Evolutionary conservation across 2,888 invertebrate genomes (phyloP), one percentile per base, ranked within the genome.

Genomic region (Andrena bucephala): DNA sequence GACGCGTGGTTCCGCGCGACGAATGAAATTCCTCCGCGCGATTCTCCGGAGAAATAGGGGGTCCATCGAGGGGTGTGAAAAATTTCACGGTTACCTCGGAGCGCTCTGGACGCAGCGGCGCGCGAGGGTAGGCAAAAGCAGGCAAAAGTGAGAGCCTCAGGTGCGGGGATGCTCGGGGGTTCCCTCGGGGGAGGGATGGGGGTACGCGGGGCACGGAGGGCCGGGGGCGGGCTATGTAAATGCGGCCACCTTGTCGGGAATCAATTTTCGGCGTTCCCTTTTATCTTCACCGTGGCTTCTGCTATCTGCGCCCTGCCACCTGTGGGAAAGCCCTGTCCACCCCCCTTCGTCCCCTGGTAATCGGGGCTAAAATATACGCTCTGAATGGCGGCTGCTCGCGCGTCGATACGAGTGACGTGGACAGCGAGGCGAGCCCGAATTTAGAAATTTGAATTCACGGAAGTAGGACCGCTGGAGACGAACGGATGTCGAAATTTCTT

Each of bases 221-320:
- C 10, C 16, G 69, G 52, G n/a, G 63, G 84, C 66, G 84, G 85
- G 81, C 89, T 87, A 89, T 87, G 90, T 85, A 89, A 90, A 90
- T 90, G 87, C 88, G 85, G 87, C 85, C 87, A 87, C 88, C 88
- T 90, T 87, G 86, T 89, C 86, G 90, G 89, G 89, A 91, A 91
- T 92, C 91, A 91, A 91, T 91, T 91, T 90, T 89, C 89, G 85
- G 85, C 87, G 86, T 83, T 89, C 80, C 87, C 85, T 86, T 89
- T 87, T 89, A 83, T 87, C 85, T 82, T 42, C 50, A 71, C 75
- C 79, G 67, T 74, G 79, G 20, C 36, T 63, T 71, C 31, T 60
- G 78, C 20, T 42, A 57, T 54, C 66, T 65, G n/a, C 16, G 16
- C 24, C 52, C 52, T 76, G 60, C 85, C 85, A 85, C 81, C 85